Base-by-base conservation (phyloP, 2,888 invertebrate genomes). In the Drosophila antonietae region DNA sequence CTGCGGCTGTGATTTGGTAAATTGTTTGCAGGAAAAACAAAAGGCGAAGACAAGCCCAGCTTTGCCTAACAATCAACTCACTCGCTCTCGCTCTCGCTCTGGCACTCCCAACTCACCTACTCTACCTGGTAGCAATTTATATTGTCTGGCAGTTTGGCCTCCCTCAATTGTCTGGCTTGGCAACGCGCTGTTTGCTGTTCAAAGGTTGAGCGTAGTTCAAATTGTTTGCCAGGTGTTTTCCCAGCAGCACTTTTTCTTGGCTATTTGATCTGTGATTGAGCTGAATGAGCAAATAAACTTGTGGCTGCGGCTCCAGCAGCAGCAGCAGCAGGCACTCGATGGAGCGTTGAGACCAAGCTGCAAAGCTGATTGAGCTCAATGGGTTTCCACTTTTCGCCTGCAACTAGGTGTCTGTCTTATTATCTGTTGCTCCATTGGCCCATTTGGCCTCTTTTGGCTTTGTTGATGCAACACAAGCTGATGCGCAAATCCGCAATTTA, bases 261-360 rank as follows among this genome's bases (percentile, higher is more conserved):
- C 81, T 84, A 81, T 87, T 86, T 84, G 87, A 83, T 84, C 81
- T 80, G 87, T 83, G 87, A 81, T 84, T 84, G 87, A 81, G 81
- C 79, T 83, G 81, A 86, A 83, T 73, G 83, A 79, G 83, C 86
- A 83, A 83, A 83, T 85, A 83, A 85, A 85, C 83, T 83, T 83
- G 78, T 67, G 78, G 81, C 56, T 33, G 43, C 57, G 73, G 78
- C 43, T 20, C 18, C 62, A 20, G 20, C 20, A 20, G 20, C 20
- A 20, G 20, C 20, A 20, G 20, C 2, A 14, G n/a, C 43, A 10
- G 43, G 43, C 62, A 69, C 70, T 80, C 73, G 28, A 69, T 74
- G 65, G 70, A 74, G 57, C 77, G 66, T 66, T 66, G 63, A 68
- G 72, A 63, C 69, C 57, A 35, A 63, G 59, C 63, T 67, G 67